These are phyloP conservation scores for Luehdorfia chinensis DNA, from an alignment of 1,140 invertebrate species.

Conservation along the genomic window DNA sequence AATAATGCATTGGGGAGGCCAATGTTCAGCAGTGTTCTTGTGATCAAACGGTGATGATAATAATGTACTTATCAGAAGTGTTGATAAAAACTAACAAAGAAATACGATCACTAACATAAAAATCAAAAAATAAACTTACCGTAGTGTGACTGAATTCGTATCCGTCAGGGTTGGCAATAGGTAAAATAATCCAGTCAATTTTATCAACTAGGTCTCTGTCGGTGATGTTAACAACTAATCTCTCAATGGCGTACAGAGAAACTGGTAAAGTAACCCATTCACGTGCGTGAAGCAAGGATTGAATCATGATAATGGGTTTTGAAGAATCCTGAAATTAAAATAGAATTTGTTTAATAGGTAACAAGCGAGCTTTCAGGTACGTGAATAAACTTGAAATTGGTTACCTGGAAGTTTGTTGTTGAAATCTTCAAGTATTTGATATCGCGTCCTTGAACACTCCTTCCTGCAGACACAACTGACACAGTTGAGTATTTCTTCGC, in stretches of 20 bases:
- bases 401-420: constrained; percentile 70
- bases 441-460: constrained; percentile 70
- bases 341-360: background rate
- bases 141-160: constrained; percentile 55
- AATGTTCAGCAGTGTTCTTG: no score
- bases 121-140: constrained; percentile 33
- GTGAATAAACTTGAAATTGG: no score
- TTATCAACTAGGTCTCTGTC: constrained; percentile 61
- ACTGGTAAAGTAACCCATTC: constrained; percentile 82
- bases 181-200: constrained; percentile 70
- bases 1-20: no score
- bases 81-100: no score
- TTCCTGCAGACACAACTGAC: constrained; percentile 62
- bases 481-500: constrained; percentile 62
- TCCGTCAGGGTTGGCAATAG: constrained; percentile 78
- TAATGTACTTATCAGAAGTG: no score
- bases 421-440: constrained; percentile 78
- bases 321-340: constrained; percentile 29
- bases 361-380: no score
- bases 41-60: no score
- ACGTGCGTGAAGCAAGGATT: constrained; percentile 78
- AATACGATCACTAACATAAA: no score
- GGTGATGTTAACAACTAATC: constrained; percentile 78
- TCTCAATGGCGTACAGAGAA: constrained; percentile 81
- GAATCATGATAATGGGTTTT: constrained; percentile 78